Evolutionary conservation across 1,140 invertebrate genomes (phyloP), one percentile per base, ranked within the genome.

Genomic region (Tribolium madens): DNA sequence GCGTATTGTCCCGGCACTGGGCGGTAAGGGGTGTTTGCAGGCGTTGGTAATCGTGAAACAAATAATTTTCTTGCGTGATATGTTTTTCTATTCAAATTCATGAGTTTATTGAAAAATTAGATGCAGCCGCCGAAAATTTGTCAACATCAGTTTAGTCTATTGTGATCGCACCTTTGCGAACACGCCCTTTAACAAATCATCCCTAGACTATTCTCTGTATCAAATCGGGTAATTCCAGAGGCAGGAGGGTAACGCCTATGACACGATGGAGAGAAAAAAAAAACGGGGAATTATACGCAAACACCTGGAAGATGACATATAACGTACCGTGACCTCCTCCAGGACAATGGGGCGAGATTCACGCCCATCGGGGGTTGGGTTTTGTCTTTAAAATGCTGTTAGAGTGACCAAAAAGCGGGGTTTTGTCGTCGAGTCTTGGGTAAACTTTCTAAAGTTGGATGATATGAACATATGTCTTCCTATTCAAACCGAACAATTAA

Each of bases 211-310:
- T 80, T 80, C 77, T 80, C 68, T 83, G 80, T 83, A 83, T 83
- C 81, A 83, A 83, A 83, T 83, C 80, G 81, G 64, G 78, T 83
- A 83, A 83, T 83, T 82, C 82, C 81, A 81, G 81, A 82, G 82
- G 82, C 76, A 81, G 82, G 82, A 77, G 76, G 75, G 82, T 68
- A 81, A 79, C 82, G 80, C 82, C 82, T 81, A 69, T 83, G 77
- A 81, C 78, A 82, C 78, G 76, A 76, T 26, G 18, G 18, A 1
- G 21, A 26, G 21, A 5, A 26, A 3, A 53, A 81, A 80, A 82
- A 81, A 78, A 73, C 46, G 26, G 50, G n/a, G 76, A 73, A 33
- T 64, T 64, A 76, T 72, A 75, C 71, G 76, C 76, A 70, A 79
- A 81, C 81, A 82, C 81, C 81, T 82, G 81, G 81, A 26, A 72